Percentiles rank a stretch among this genome's conserved stretches.
phyloP scores from a whole-genome alignment of 2,888 invertebrate species.

The Steinernema hermaphroditum region DNA sequence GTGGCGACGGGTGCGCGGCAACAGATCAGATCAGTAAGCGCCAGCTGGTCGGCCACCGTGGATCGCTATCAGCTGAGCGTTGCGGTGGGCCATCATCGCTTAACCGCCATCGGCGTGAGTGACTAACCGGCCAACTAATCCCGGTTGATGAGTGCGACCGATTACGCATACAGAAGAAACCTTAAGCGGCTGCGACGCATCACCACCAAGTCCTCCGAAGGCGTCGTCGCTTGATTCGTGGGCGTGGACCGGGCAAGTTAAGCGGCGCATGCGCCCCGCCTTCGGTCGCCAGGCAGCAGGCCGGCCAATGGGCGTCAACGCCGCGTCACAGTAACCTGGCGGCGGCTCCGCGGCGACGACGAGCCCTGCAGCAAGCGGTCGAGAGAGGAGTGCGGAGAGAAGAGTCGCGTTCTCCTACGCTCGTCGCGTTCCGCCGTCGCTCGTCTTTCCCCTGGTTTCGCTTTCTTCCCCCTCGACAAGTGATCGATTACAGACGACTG shows the following conservation, averaged over 20 bases:
- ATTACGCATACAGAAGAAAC: constrained; percentile 16
- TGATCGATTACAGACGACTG: constrained; percentile 22
- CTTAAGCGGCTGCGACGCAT: constrained; percentile 21
- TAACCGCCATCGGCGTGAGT: constrained; percentile 5
- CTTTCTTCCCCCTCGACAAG: neutral
- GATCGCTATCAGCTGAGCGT: constrained; percentile 17
- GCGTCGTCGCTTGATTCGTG: constrained; percentile 14
- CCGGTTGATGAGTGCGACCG: neutral
- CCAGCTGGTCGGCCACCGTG: neutral
- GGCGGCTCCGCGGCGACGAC: neutral
- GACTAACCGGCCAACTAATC: neutral
- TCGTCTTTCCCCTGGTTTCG: neutral
- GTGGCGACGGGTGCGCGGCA: neutral
- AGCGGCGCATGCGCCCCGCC: constrained; percentile 22
- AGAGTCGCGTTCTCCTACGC: neutral
- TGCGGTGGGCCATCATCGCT: neutral
- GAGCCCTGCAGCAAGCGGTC: neutral
- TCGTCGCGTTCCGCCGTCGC: neutral
- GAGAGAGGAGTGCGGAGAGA: constrained; percentile 3
- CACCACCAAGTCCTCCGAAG: neutral
- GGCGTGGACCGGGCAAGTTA: constrained; percentile 15
- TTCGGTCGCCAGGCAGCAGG: neutral
- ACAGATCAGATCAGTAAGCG: neutral
- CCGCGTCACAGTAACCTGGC: constrained; percentile 18
- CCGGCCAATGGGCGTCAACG: constrained; percentile 10